Evolutionary conservation across 2,797 vertebrate species (phyloP).

Genomic region (Coreius guichenoti): DNA sequence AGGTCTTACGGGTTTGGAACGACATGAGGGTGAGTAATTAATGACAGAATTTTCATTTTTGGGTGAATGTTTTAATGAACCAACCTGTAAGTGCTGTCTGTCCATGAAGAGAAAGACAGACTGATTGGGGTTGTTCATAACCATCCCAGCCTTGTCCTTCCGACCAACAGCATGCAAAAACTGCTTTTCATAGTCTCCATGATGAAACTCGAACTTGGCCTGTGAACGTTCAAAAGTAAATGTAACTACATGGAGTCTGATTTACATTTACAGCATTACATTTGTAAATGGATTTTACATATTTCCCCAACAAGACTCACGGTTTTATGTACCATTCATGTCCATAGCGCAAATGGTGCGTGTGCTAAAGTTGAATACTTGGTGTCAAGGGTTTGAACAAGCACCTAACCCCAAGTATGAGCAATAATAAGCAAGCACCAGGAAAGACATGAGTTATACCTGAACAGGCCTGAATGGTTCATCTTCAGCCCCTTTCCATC

Average conservation of each 20-base stretch:
- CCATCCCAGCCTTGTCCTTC: slow-evolving; percentile 99
- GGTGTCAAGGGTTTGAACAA: background rate
- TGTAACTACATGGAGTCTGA: background rate
- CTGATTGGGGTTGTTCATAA: slow-evolving; percentile 99
- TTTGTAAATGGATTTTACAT: background rate
- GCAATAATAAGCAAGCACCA: background rate
- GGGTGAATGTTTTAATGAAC: slow-evolving; percentile 1
- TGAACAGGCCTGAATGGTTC: slow-evolving; percentile 99
- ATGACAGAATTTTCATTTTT: too few species aligned
- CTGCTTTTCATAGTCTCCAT: slow-evolving; percentile 99
- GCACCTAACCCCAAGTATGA: background rate
- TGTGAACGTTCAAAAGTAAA: slow-evolving; percentile 63
- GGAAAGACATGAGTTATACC: slow-evolving; percentile 73
- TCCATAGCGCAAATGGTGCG: background rate
- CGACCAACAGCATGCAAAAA: slow-evolving; percentile 97
- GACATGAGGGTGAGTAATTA: too few species aligned
- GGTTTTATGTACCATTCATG: background rate
- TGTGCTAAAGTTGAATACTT: background rate
- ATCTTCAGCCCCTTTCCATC: slow-evolving; percentile 97
- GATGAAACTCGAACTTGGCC: slow-evolving; percentile 99
- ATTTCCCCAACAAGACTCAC: background rate
- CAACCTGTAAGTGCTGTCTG: slow-evolving; percentile 98
- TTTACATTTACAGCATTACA: background rate
- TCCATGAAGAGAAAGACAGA: slow-evolving; percentile 99
- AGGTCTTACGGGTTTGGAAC: too few species aligned